Conservation (phyloP, 2,113 vertebrate genomes). For the Callocephalon fimbriatum region DNA sequence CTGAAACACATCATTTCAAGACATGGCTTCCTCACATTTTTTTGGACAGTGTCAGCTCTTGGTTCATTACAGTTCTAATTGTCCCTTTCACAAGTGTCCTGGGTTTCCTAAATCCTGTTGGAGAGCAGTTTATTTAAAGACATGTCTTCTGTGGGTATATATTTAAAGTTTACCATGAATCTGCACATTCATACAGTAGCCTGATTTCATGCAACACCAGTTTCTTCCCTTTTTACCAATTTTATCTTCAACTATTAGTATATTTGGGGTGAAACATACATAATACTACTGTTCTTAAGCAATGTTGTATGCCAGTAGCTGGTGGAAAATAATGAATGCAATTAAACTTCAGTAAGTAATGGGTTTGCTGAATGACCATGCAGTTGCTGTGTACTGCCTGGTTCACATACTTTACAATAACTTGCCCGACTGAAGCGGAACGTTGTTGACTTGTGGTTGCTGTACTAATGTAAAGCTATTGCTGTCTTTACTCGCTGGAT, state of each 20-base stretch:
- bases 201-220: not conserved
- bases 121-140: not conserved
- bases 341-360: not conserved
- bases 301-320: not conserved
- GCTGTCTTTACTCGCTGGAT: not conserved
- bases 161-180: not conserved
- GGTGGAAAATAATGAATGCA: not conserved
- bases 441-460: not conserved
- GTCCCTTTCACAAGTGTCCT: not conserved
- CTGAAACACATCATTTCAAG: slow-evolving; percentile 47
- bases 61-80: not conserved
- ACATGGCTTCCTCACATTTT: slow-evolving; percentile 39
- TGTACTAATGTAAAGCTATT: not conserved
- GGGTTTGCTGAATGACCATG: not conserved
- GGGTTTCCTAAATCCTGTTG: not conserved
- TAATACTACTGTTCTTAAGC: not conserved
- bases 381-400: not conserved
- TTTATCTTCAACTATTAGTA: not conserved
- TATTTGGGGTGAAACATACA: not conserved
- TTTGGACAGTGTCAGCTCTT: not conserved
- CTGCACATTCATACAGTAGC: not conserved
- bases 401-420: not conserved
- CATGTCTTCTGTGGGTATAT: not conserved
- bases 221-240: not conserved
- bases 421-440: accelerated